Base-by-base conservation (phyloP, 2,797 vertebrate species). In the Ctenosaura bakeri region DNA sequence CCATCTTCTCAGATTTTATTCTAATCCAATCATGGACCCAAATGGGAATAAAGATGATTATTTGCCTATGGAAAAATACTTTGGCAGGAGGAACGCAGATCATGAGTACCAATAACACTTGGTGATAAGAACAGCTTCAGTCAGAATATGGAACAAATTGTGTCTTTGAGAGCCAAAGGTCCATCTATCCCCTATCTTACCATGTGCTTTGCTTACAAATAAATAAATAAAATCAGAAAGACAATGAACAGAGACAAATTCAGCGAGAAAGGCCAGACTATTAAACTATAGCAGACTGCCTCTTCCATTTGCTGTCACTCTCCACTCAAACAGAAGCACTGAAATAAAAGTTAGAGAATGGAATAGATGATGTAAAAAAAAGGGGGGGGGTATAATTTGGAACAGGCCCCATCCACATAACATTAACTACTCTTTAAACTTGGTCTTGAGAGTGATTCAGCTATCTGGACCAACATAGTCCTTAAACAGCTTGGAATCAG, bases 91-190 rank as follows among this genome's bases (percentile, higher is more conserved):
- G 29, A 91, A 85, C 59, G 59, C 0, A 2, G 14, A 73, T 5
- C 1, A 26, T 6, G 79, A 42, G 85, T 87, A 20, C 1, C 0
- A 86, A 20, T 18, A 64, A 69, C 26, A 69, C 29, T 32, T 26
- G 32, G 9, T 69, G 26, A 69, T 32, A 69, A 85, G 59, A 29
- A 87, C 0, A 79, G 32, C 85, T 16, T 2, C 16, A 85, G 26
- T 56, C 71, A 38, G 26, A 91, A 83, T n/a, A 92, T 20, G 88
- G 88, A 4, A 86, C 82, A 69, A 84, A 50, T n/a, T 18, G 29
- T 54, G 29, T 0, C 32, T 9, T n/a, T 77, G 69, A 9, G 78
- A 85, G 20, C 18, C 26, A 71, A 16, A 64, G 29, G 77, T n/a
- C 5, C 42, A 52, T 69, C 54, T 4, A 59, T 77, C 77, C 35